Conservation (phyloP, 2,797 vertebrate species). For the Merluccius polli region DNA sequence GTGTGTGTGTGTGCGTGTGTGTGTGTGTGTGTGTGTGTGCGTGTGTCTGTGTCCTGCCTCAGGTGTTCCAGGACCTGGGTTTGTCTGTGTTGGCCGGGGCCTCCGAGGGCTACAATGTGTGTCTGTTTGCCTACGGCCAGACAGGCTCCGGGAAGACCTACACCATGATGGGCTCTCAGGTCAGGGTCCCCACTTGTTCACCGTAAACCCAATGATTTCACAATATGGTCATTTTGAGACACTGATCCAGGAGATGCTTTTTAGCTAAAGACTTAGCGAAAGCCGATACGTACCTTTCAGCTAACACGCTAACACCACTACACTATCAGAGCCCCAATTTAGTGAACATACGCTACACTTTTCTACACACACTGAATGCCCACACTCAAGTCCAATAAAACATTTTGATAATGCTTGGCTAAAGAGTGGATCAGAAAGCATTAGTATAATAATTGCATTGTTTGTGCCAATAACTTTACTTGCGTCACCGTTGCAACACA, state of each 20-base stretch:
- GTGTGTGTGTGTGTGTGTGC: background rate
- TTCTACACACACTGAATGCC: too few species aligned
- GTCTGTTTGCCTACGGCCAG: conserved; percentile 97
- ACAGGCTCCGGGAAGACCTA: conserved; percentile 98
- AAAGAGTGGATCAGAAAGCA: background rate
- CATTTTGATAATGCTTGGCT: background rate
- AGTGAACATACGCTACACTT: too few species aligned
- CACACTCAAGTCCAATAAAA: background rate
- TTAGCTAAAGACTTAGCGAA: too few species aligned
- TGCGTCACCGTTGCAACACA: background rate
- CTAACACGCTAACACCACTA: too few species aligned
- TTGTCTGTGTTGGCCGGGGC: conserved; percentile 87
- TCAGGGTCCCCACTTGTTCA: conserved; percentile 62
- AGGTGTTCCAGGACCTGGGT: conserved; percentile 97
- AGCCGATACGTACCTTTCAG: too few species aligned
- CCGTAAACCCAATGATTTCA: conserved; percentile 4
- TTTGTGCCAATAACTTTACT: background rate
- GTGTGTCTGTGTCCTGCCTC: conserved; percentile 27
- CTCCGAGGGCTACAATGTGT: conserved; percentile 92
- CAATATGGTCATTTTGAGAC: background rate
- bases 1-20: conserved; percentile 4
- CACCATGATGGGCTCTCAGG: conserved; percentile 96
- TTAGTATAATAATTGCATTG: background rate
- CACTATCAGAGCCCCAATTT: too few species aligned
- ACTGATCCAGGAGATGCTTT: too few species aligned